These are phyloP conservation scores for Euura lappo DNA, from an alignment of 1,140 invertebrate genomes.

Conservation along the genomic window DNA sequence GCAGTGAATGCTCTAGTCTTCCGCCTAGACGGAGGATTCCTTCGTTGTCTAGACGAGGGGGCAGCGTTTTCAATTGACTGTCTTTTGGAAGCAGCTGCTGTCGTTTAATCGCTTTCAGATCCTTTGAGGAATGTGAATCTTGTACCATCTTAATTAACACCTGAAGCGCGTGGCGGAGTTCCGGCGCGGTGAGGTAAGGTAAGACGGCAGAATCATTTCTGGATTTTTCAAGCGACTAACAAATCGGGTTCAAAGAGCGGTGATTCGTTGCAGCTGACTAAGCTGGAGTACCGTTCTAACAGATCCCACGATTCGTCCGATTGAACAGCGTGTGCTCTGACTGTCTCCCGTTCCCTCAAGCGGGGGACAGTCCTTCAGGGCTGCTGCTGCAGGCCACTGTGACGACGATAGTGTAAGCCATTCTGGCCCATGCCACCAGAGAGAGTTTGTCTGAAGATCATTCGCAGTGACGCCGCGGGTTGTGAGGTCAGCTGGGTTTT, in stretches of 20 bases:
- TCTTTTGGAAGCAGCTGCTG: too few relatives aligned
- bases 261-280: too few relatives aligned
- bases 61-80: not conserved
- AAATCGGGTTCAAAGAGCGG: not conserved
- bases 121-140: too few relatives aligned
- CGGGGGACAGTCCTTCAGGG: not conserved
- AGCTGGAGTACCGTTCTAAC: not conserved
- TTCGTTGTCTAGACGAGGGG: not conserved
- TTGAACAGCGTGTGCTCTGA: not conserved
- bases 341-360: not conserved
- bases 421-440: slow-evolving; percentile 15
- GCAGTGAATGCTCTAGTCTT: slow-evolving; percentile 28
- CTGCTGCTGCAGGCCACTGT: slow-evolving; percentile 8
- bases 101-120: too few relatives aligned
- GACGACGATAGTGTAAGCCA: slow-evolving; percentile 6
- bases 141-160: not conserved
- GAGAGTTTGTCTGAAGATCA: slow-evolving; percentile 28
- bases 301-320: not conserved
- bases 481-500: slow-evolving; percentile 29
- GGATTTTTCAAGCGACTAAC: slow-evolving; percentile 17
- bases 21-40: slow-evolving; percentile 41
- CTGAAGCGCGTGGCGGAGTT: not conserved
- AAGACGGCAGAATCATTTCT: slow-evolving; percentile 9
- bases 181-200: slow-evolving; percentile 8
- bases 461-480: slow-evolving; percentile 19